Evolutionary conservation across 2,888 invertebrate genomes (phyloP).

Genomic region (Mayetiola destructor): DNA sequence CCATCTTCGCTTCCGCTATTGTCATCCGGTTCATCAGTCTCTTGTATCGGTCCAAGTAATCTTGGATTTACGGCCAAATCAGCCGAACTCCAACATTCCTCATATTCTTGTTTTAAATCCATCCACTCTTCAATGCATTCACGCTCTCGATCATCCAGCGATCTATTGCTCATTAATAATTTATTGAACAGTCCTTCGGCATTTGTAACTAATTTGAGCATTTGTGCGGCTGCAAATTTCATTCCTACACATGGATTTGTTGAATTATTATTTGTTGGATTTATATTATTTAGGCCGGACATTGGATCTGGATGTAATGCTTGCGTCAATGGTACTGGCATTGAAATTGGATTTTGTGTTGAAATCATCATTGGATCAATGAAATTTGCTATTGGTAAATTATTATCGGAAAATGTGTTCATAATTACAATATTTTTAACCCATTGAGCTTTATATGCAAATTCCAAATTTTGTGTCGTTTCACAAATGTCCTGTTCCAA

Average conservation of each 20-base stretch:
- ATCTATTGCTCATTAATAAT: slow-evolving; percentile 46
- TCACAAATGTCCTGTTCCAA: slow-evolving; percentile 51
- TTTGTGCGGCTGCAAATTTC: slow-evolving; percentile 69
- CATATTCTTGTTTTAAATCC: slow-evolving; percentile 73
- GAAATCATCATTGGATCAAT: not conserved
- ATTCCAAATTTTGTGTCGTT: slow-evolving; percentile 51
- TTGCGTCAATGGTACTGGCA: not conserved
- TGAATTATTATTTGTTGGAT: slow-evolving; percentile 17
- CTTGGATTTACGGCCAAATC: slow-evolving; percentile 28
- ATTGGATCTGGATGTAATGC: slow-evolving; percentile 30
- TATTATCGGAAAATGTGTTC: slow-evolving; percentile 52
- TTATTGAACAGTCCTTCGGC: slow-evolving; percentile 68
- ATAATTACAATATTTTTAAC: slow-evolving; percentile 57
- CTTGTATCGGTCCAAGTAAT: slow-evolving; percentile 34
- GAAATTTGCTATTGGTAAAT: slow-evolving; percentile 26
- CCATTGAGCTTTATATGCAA: slow-evolving; percentile 49
- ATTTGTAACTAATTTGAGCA: slow-evolving; percentile 68
- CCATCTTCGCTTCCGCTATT: slow-evolving; percentile 32
- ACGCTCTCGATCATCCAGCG: slow-evolving; percentile 54
- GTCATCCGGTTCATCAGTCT: slow-evolving; percentile 46
- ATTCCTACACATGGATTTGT: slow-evolving; percentile 48
- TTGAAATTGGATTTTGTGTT: not conserved
- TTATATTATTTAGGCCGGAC: slow-evolving; percentile 23
- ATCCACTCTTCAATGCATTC: slow-evolving; percentile 72
- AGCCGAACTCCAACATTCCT: slow-evolving; percentile 49